Percentiles rank a stretch among this genome's conserved stretches.
phyloP scores from a whole-genome alignment of 2,888 invertebrate species.

The Hydriomena furcata region DNA sequence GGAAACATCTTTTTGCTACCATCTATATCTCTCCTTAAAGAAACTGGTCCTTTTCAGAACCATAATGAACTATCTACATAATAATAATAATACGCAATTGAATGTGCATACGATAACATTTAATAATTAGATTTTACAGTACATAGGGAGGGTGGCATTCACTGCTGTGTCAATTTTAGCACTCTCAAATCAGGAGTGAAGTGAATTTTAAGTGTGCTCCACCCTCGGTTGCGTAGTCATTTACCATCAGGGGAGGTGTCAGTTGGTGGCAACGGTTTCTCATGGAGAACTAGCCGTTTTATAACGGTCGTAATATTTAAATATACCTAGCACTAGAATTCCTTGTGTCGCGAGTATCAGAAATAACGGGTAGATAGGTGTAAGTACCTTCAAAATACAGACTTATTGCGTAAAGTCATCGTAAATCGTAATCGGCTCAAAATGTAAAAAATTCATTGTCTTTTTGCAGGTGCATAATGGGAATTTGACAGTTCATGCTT shows the following conservation, averaged over 20 bases:
- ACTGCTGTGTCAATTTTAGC: slow-evolving; percentile 19
- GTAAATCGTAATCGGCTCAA: too few species aligned
- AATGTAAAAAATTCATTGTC: too few species aligned
- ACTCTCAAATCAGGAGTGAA: slow-evolving; percentile 22
- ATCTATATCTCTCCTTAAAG: not conserved
- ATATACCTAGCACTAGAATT: too few species aligned
- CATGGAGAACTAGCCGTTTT: too few species aligned
- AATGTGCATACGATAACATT: slow-evolving; percentile 5
- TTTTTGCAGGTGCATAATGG: too few species aligned
- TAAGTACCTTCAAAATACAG: too few species aligned
- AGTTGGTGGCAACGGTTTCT: not conserved
- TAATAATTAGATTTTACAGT: slow-evolving; percentile 12
- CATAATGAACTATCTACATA: not conserved
- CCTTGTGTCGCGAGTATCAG: too few species aligned
- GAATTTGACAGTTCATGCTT: too few species aligned
- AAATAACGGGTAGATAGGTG: too few species aligned
- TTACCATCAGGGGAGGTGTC: slow-evolving; percentile 14
- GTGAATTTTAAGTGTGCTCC: slow-evolving; percentile 20
- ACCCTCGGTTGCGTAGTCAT: slow-evolving; percentile 24
- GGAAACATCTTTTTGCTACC: not conserved
- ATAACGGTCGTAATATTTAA: too few species aligned
- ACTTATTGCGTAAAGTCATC: too few species aligned
- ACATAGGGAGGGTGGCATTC: slow-evolving; percentile 9
- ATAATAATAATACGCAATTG: not conserved
- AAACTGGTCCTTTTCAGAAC: not conserved